Evolutionary conservation across 2,888 invertebrate genomes (phyloP), one percentile per base, ranked within the genome.

Genomic region (Tupiocoris notatus): DNA sequence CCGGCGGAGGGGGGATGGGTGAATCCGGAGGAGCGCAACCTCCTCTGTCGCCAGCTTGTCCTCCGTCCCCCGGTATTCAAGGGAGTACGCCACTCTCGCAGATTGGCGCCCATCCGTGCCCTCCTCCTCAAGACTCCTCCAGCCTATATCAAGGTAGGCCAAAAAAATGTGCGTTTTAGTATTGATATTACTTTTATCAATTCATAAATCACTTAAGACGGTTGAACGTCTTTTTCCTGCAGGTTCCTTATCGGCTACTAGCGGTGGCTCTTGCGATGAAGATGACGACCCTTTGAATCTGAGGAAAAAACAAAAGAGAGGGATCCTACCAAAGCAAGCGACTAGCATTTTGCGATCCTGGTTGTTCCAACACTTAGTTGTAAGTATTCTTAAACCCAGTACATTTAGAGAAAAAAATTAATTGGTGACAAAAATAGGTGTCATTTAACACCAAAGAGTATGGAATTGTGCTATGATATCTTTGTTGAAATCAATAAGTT

Each of bases 321-420:
- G 97, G 16, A 95, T 97, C 80, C 87, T 98, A 82, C 97, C 97
- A 39, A 92, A 97, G 82, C 94, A 95, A 83, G 97, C 97, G 80
- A 98, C 97, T 73, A 95, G 95, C 85, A 95, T 95, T 80, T 95
- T 97, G 95, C 86, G 96, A 80, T 93, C 95, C 73, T 97, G 97
- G 97, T 88, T 97, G 79, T 97, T 97, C 86, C 95, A 96, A 84
- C 96, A 97, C 85, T 88, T 97, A 82, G 95, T 96, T 85, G 96
- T 96, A 84, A 88, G 91, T 85, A n/a, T n/a, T n/a, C n/a, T n/a
- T n/a, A n/a, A n/a, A n/a, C n/a, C n/a, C n/a, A n/a, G n/a, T n/a
- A n/a, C n/a, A n/a, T n/a, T n/a, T n/a, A n/a, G n/a, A n/a, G n/a
- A n/a, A n/a, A n/a, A n/a, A n/a, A n/a, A n/a, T n/a, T n/a, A n/a